These are phyloP conservation scores for Hirtodrosophila histrioides DNA, from an alignment of 2,888 invertebrate genomes.

Conservation along the genomic window DNA sequence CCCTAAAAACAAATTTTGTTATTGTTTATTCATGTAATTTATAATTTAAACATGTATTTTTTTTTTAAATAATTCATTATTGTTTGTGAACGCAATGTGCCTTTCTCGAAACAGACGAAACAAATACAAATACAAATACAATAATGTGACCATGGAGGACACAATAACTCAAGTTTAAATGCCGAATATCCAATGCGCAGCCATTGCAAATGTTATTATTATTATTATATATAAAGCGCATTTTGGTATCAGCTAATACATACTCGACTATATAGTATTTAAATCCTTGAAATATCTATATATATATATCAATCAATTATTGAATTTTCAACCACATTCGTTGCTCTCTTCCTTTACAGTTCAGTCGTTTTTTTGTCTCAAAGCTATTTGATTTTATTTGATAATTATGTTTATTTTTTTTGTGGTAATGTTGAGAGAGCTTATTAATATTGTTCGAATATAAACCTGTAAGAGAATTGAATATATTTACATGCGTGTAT, in stretches of 20 bases:
- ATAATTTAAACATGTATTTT: constrained; percentile 2
- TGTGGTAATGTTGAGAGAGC: constrained; percentile 20
- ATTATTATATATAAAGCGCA: constrained; percentile 19
- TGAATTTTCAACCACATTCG: constrained; percentile 1
- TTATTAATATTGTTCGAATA: constrained; percentile 45
- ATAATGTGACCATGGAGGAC: constrained; percentile 31
- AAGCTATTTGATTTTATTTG: too few species aligned
- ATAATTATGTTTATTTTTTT: constrained; percentile 11
- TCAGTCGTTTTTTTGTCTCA: too few species aligned
- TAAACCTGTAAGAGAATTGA: constrained; percentile 26
- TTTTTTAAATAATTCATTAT: constrained; percentile 11
- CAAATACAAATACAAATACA: constrained; percentile 16
- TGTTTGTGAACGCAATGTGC: constrained; percentile 35
- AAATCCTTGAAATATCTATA: constrained; percentile 14
- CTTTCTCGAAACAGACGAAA: constrained; percentile 33
- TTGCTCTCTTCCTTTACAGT: background rate
- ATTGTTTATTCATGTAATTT: constrained; percentile 27
- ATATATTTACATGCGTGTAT: constrained; percentile 14
- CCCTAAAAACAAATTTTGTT: constrained; percentile 21
- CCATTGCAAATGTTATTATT: constrained; percentile 43
- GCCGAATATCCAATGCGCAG: constrained; percentile 29
- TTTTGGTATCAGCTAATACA: constrained; percentile 25
- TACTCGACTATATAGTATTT: constrained; percentile 11
- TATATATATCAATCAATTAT: constrained; percentile 3
- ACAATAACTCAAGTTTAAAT: constrained; percentile 10